These are phyloP conservation scores for Propithecus perrieri DNA, from an alignment of 2,797 vertebrate species.

Conservation along the genomic window DNA sequence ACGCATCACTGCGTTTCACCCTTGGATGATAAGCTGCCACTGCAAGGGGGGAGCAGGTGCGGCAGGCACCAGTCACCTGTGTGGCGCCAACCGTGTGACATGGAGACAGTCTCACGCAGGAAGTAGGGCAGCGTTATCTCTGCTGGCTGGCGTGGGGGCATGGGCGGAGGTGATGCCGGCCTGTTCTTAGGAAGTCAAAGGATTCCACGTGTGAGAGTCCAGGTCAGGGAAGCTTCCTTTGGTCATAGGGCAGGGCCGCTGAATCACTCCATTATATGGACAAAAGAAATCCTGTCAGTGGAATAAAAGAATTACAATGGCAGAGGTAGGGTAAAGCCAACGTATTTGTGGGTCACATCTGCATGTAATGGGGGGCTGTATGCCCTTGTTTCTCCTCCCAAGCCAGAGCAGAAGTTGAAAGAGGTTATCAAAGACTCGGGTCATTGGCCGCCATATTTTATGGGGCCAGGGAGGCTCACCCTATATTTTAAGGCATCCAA, in stretches of 20 bases:
- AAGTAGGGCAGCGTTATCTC: slow-evolving; percentile 51
- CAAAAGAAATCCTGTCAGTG: fast-evolving
- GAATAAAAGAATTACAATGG: background rate
- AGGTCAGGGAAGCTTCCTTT: background rate
- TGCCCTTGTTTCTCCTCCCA: background rate
- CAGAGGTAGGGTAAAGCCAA: background rate
- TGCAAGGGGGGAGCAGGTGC: background rate
- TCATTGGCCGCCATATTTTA: background rate
- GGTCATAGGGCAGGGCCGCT: background rate
- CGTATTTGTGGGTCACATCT: background rate
- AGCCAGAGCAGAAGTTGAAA: background rate
- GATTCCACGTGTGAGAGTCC: background rate
- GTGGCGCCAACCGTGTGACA: slow-evolving; percentile 62
- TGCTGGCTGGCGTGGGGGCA: background rate
- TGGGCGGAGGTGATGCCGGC: background rate
- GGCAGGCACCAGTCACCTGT: slow-evolving; percentile 8
- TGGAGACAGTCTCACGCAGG: slow-evolving; percentile 58
- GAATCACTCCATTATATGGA: background rate
- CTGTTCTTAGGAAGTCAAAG: slow-evolving; percentile 29
- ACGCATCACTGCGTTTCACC: slow-evolving; percentile 61
- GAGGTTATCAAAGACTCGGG: background rate
- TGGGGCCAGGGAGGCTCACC: background rate
- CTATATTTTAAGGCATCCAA: background rate
- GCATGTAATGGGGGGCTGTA: fast-evolving
- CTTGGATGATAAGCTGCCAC: slow-evolving; percentile 56